A percentile compares a stretch with the other conserved stretches of the same genome.
Conservation (phyloP, 2,888 invertebrate species). For the Dermolepida albohirtum region DNA sequence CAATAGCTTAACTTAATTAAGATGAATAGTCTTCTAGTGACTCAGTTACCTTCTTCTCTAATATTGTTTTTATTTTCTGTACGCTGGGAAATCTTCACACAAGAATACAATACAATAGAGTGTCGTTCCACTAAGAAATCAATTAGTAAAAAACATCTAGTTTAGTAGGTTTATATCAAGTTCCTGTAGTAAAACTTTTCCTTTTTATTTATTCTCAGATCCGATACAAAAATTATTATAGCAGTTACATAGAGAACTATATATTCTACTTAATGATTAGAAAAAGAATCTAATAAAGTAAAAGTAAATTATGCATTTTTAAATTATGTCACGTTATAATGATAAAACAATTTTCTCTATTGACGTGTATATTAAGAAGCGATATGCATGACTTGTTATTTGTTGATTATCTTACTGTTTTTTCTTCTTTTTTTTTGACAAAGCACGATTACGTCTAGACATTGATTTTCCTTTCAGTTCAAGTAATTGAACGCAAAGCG, state of each 20-base stretch:
- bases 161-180: too few relatives aligned
- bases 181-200: too few relatives aligned
- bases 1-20: constrained; percentile 6
- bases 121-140: too few relatives aligned
- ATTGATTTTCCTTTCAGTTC: constrained; percentile 26
- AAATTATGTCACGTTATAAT: constrained; percentile 5
- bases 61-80: too few relatives aligned
- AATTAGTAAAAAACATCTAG: too few relatives aligned
- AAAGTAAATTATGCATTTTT: constrained; percentile 8
- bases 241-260: neutral
- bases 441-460: constrained; percentile 1
- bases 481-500: neutral
- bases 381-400: constrained; percentile 3
- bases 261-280: neutral
- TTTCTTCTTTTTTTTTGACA: neutral
- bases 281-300: constrained; percentile 11
- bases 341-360: neutral
- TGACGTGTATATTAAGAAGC: too few relatives aligned
- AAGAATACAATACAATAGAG: too few relatives aligned
- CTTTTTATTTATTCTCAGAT: too few relatives aligned
- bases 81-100: too few relatives aligned
- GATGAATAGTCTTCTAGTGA: constrained; percentile 3
- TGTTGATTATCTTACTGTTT: neutral
- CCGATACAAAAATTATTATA: too few relatives aligned
- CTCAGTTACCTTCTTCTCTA: neutral